Conservation (phyloP, 2,888 invertebrate species). For the Diabrotica balteata region DNA sequence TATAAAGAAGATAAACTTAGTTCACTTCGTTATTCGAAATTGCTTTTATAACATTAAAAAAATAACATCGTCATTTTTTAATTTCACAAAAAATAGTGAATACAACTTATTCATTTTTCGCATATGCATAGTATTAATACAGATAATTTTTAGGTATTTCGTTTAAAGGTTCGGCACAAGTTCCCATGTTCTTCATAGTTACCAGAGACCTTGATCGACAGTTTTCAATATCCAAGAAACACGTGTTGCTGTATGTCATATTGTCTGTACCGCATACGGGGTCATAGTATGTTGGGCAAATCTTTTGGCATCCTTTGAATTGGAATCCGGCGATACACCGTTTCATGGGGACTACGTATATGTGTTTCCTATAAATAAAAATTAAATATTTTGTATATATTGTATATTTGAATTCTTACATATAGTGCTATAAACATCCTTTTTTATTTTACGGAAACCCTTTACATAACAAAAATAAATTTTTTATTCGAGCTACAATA, state of each 20-base stretch:
- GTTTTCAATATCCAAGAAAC: conserved; percentile 90
- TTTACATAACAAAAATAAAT: too few relatives aligned
- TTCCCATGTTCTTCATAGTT: conserved; percentile 79
- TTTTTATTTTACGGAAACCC: too few relatives aligned
- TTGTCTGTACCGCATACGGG: conserved; percentile 93
- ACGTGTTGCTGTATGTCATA: conserved; percentile 92
- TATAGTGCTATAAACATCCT: background rate
- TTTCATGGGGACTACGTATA: conserved; percentile 89
- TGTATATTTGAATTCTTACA: background rate
- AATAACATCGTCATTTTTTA: too few relatives aligned
- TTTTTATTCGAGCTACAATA: too few relatives aligned
- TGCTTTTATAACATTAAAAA: too few relatives aligned
- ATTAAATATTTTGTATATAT: conserved; percentile 13
- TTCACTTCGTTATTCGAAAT: too few relatives aligned
- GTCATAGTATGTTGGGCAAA: conserved; percentile 86
- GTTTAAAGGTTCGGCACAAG: conserved; percentile 84
- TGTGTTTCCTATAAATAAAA: conserved; percentile 74
- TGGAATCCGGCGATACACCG: conserved; percentile 85
- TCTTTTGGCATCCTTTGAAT: conserved; percentile 85
- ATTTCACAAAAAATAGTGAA: too few relatives aligned
- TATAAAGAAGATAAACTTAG: too few relatives aligned
- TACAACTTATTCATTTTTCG: too few relatives aligned
- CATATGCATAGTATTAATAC: conserved; percentile 63
- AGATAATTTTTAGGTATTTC: conserved; percentile 88
- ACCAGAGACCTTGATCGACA: conserved; percentile 84